phyloP scores from a whole-genome alignment of 2,113 vertebrate genomes.

The Pogona vitticeps region DNA sequence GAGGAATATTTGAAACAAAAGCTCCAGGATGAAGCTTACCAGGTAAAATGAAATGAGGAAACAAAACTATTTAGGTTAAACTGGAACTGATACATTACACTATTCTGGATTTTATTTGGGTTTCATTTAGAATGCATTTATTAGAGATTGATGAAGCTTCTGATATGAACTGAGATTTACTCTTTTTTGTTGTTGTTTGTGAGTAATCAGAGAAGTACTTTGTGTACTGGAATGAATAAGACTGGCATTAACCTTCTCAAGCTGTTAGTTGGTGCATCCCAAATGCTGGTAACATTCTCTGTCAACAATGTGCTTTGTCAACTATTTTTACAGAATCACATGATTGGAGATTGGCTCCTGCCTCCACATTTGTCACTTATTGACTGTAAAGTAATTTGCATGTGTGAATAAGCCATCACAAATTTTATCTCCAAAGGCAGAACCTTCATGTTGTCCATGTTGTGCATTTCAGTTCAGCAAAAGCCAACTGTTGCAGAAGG shows the following conservation, averaged over 20 bases:
- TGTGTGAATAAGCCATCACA: slow-evolving; percentile 17
- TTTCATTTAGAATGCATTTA: neutral
- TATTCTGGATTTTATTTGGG: neutral
- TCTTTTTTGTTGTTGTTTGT: neutral
- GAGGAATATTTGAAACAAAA: slow-evolving; percentile 91
- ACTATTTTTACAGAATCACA: neutral
- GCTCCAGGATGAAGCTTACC: slow-evolving; percentile 87
- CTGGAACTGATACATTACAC: neutral
- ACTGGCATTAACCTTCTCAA: slow-evolving; percentile 6
- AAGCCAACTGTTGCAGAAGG: too few relatives aligned
- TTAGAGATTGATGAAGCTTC: neutral
- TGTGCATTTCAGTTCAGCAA: neutral
- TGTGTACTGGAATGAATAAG: neutral
- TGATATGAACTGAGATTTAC: slow-evolving; percentile 1
- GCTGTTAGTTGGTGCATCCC: slow-evolving; percentile 11
- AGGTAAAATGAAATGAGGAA: slow-evolving; percentile 76
- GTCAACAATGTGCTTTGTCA: neutral
- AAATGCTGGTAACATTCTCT: slow-evolving; percentile 30
- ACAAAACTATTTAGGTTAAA: neutral
- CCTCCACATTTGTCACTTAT: slow-evolving; percentile 13
- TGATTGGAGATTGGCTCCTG: neutral
- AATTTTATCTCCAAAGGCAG: neutral
- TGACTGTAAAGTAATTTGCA: neutral
- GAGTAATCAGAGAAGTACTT: neutral
- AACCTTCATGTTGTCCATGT: neutral